Percentiles rank a stretch among this genome's conserved stretches.
Conservation (phyloP, 2,797 vertebrate genomes). For the Melanotaenia parkinsoni region DNA sequence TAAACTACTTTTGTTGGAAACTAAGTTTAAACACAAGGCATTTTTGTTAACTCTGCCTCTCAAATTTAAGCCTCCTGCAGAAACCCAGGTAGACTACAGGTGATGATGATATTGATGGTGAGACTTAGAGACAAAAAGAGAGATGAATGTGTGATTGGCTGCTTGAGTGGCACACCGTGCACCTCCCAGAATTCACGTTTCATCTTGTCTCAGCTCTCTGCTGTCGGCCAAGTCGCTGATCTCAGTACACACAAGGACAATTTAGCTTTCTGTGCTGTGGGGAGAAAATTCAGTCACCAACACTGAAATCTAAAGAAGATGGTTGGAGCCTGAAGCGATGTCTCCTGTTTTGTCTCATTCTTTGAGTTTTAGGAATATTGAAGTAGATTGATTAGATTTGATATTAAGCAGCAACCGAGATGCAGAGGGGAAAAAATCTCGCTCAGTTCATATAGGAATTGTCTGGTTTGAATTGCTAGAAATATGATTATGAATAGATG, state of each 20-base stretch:
- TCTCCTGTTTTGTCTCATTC: slow-evolving; percentile 61
- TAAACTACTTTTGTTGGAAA: slow-evolving; percentile 26
- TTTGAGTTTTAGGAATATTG: slow-evolving; percentile 50
- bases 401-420: slow-evolving; percentile 59
- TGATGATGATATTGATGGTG: slow-evolving; percentile 1
- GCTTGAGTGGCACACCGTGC: slow-evolving; percentile 1
- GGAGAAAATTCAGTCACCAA: slow-evolving; percentile 16
- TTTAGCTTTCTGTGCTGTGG: not conserved
- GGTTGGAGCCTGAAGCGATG: slow-evolving; percentile 41
- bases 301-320: slow-evolving; percentile 31
- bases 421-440: slow-evolving; percentile 6
- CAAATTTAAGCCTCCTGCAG: slow-evolving; percentile 36
- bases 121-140: not conserved
- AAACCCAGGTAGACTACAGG: not conserved
- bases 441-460: slow-evolving; percentile 28
- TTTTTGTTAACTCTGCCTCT: slow-evolving; percentile 37
- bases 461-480: slow-evolving; percentile 59
- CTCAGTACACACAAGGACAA: slow-evolving; percentile 23
- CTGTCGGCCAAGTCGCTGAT: slow-evolving; percentile 43
- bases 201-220: slow-evolving; percentile 3
- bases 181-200: slow-evolving; percentile 5
- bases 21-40: slow-evolving; percentile 33
- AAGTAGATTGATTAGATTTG: slow-evolving; percentile 44
- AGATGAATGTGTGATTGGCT: not conserved
- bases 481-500: slow-evolving; percentile 21